Conservation (phyloP, 2,113 vertebrate genomes). For the Naja naja region DNA sequence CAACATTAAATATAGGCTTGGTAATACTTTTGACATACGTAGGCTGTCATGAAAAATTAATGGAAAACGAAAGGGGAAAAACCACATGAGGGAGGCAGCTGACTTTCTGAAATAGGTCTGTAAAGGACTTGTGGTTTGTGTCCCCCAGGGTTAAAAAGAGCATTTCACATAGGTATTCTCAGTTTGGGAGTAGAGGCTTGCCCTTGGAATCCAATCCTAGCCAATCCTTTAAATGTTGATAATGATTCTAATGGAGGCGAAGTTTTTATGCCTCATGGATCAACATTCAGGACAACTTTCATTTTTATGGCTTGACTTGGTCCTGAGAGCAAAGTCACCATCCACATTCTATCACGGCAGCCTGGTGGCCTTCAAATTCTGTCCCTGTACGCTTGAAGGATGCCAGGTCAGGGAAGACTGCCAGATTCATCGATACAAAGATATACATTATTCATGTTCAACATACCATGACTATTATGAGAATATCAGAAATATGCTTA, state of each 20-base stretch:
- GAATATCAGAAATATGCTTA: not conserved
- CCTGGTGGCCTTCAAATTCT: not conserved
- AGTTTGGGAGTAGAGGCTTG: not conserved
- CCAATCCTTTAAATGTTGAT: not conserved
- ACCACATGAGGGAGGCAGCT: conserved; percentile 54
- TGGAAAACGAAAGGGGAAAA: conserved; percentile 43
- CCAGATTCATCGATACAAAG: not conserved
- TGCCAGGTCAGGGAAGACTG: not conserved
- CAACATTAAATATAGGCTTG: conserved; percentile 65
- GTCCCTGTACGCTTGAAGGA: not conserved
- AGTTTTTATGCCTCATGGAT: not conserved
- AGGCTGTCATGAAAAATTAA: conserved; percentile 62
- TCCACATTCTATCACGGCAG: not conserved
- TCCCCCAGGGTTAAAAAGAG: conserved; percentile 48
- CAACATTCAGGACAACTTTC: not conserved
- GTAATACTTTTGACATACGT: conserved; percentile 72
- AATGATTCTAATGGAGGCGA: not conserved
- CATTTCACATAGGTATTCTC: conserved; percentile 50
- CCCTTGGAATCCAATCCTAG: not conserved
- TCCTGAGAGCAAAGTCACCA: not conserved
- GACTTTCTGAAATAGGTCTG: conserved; percentile 63
- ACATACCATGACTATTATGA: not conserved
- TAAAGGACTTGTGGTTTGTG: conserved; percentile 66
- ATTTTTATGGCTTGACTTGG: conserved; percentile 17
- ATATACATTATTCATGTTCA: not conserved